A percentile compares a stretch with the other conserved stretches of the same genome.
These are phyloP conservation scores for Atlantisia rogersi DNA, from an alignment of 2,113 vertebrate species.

Conservation along the genomic window DNA sequence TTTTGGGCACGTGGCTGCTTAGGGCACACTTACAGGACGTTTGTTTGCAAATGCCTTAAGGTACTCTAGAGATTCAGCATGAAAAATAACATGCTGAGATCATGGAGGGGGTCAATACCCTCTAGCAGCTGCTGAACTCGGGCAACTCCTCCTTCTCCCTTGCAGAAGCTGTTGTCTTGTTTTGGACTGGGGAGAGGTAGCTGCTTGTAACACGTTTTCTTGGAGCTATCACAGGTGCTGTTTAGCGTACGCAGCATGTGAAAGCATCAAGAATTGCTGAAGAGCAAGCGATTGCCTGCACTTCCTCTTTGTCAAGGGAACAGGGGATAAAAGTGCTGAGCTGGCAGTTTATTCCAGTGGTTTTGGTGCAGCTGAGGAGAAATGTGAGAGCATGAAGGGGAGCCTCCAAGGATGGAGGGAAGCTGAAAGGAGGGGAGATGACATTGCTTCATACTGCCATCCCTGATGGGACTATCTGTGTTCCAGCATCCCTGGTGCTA, in stretches of 20 bases:
- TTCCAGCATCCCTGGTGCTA: rapidly evolving
- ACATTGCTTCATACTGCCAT: not conserved
- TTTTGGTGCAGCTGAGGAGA: not conserved
- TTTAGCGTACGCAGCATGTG: not conserved
- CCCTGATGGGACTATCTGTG: not conserved
- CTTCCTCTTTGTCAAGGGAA: not conserved
- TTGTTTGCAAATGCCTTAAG: not conserved
- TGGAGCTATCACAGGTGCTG: not conserved
- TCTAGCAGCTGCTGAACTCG: not conserved
- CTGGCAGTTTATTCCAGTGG: not conserved
- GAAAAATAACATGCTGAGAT: not conserved
- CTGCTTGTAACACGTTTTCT: not conserved
- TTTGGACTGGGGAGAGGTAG: not conserved
- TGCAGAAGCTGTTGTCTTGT: not conserved
- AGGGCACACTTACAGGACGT: not conserved
- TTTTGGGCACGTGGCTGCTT: not conserved
- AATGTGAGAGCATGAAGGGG: not conserved
- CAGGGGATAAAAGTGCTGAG: not conserved
- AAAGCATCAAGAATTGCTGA: not conserved
- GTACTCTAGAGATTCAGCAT: not conserved
- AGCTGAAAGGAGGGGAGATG: not conserved
- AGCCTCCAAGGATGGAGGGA: not conserved
- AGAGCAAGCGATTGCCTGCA: not conserved
- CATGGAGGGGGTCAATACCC: not conserved
- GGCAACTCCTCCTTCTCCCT: not conserved